A percentile compares a stretch with the other conserved stretches of the same genome.
These are phyloP conservation scores for Aviceda subcristata DNA, from an alignment of 2,113 vertebrate genomes.

Conservation along the genomic window DNA sequence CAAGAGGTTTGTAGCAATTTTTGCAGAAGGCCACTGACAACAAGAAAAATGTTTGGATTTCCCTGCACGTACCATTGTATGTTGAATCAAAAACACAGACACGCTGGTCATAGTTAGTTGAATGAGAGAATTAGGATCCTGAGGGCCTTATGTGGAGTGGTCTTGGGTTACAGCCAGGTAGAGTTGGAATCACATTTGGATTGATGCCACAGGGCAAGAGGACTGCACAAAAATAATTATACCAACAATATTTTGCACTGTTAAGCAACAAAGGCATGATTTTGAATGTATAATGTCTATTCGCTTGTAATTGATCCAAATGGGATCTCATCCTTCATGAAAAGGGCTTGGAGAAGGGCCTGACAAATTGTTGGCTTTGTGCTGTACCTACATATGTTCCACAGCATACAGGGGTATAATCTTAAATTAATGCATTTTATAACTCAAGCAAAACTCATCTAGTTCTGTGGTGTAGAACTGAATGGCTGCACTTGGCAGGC, in stretches of 20 bases:
- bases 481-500: constrained; percentile 57
- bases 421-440: constrained; percentile 67
- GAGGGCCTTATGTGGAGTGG: background rate
- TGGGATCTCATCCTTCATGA: constrained; percentile 54
- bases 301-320: constrained; percentile 62
- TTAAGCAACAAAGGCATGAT: constrained; percentile 43
- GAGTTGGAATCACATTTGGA: constrained; percentile 2
- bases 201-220: background rate
- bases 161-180: constrained; percentile 26
- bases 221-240: constrained; percentile 37
- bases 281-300: constrained; percentile 39
- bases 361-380: constrained; percentile 62
- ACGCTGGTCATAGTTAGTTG: background rate
- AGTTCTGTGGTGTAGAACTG: constrained; percentile 47
- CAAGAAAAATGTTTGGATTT: background rate
- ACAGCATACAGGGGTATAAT: constrained; percentile 52
- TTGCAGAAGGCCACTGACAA: background rate
- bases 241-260: constrained; percentile 39
- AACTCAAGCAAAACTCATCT: constrained; percentile 48
- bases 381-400: constrained; percentile 66
- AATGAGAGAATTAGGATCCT: background rate
- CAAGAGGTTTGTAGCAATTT: background rate
- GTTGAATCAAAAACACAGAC: background rate
- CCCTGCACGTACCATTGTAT: background rate
- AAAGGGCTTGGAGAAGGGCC: constrained; percentile 46